These are phyloP conservation scores for Pangasianodon gigas DNA, from an alignment of 2,113 vertebrate species.

Conservation along the genomic window DNA sequence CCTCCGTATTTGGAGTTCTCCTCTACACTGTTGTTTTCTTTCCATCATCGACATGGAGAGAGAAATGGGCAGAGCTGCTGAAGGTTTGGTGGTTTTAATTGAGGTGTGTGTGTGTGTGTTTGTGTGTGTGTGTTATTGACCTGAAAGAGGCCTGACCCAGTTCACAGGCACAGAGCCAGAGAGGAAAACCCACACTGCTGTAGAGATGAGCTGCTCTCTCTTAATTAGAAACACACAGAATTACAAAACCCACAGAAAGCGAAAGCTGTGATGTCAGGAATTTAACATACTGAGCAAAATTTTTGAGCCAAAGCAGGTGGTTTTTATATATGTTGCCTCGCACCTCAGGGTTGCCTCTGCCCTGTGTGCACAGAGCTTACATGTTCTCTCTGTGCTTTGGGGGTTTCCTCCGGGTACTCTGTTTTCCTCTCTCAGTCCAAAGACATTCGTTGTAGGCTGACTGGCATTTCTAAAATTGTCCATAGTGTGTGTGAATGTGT, in stretches of 20 bases:
- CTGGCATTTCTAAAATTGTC: no score
- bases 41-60: conserved; percentile 25
- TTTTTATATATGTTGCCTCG: no score
- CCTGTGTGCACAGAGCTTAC: no score
- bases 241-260: background rate
- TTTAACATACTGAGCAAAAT: background rate
- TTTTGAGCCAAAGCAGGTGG: background rate
- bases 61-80: background rate
- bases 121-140: conserved; percentile 35
- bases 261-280: no score
- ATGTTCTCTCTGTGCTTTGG: no score
- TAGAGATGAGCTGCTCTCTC: background rate
- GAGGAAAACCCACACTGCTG: conserved; percentile 22
- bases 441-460: no score
- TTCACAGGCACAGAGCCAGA: conserved; percentile 23
- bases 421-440: no score
- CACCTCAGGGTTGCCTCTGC: no score
- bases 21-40: background rate
- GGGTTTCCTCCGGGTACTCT: no score
- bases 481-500: no score
- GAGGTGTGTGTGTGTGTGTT: conserved; percentile 8
- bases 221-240: conserved; percentile 5
- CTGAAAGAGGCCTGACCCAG: conserved; percentile 35
- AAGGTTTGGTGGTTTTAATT: conserved; percentile 1
- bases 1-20: background rate